Base-by-base conservation (phyloP, 2,797 vertebrate species). In the Phoxinus dragarum region DNA sequence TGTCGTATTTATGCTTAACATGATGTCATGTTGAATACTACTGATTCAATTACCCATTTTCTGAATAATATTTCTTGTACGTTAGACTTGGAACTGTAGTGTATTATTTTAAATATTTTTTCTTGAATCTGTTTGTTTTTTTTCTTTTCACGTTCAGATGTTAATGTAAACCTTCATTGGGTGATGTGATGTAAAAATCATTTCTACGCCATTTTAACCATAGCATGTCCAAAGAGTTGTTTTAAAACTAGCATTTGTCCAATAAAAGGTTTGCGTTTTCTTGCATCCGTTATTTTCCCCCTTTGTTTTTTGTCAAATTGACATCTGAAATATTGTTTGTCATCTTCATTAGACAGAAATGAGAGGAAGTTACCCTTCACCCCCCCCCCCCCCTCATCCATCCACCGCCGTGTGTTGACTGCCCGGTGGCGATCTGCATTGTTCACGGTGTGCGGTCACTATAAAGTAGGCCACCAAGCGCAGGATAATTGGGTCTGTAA, bases 381-480 rank as follows among this genome's bases (percentile, higher is more conserved):
- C 56, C 6, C 49, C 67, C n/a, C n/a, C 54, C 19, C 36, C 0
- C 47, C 47, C 47, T 49, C 47, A 17, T 49, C 47, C 47, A 49
- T 17, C 16, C 31, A 27, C 27, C 27, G 27, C 64, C 14, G 3
- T 34, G 64, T 73, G 67, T 85, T 64, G 52, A 72, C 66, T 78
- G 64, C 73, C 74, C 36, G 19, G 47, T 76, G 14, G 31, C 2
- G 9, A 56, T 80, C 31, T 74, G 82, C 47, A 54, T 84, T 81
- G 67, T 74, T 76, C 1, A 4, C n/a, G 31, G 64, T 80, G 42
- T 82, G 69, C 81, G 90, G 92, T 84, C 83, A 92, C 93, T 91
- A 90, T 92, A 90, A 96, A 94, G 90, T 90, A 91, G 94, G 94
- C 89, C 94, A 94, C 91, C 92, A 90, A 92, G 92, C 93, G 76